Conservation (phyloP, 1,140 invertebrate genomes). For the Zaprionus africanus region DNA sequence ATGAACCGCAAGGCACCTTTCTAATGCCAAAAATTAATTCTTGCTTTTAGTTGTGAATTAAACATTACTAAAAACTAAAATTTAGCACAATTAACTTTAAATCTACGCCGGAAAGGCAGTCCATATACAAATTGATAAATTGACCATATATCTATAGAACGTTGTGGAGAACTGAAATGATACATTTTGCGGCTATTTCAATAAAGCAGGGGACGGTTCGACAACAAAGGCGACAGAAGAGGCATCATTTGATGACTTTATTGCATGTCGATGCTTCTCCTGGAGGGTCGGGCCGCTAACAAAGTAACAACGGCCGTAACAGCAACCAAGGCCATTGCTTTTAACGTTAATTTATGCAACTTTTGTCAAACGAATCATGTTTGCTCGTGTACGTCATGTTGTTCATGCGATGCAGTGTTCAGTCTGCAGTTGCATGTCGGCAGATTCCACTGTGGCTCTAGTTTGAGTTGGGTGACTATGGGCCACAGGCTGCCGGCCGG, state of each 20-base stretch:
- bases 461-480: slow-evolving; percentile 22
- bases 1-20: too few species aligned
- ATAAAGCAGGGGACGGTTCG: slow-evolving; percentile 20
- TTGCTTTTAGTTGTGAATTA: not conserved
- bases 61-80: not conserved
- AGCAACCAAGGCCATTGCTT: slow-evolving; percentile 65
- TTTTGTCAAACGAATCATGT: slow-evolving; percentile 70
- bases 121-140: slow-evolving; percentile 23
- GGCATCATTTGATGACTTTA: slow-evolving; percentile 76
- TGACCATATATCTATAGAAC: slow-evolving; percentile 33
- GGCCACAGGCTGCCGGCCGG: not conserved
- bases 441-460: slow-evolving; percentile 20
- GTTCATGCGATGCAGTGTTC: slow-evolving; percentile 43
- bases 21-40: too few species aligned
- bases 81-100: not conserved
- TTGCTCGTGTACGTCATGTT: slow-evolving; percentile 46
- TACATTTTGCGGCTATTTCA: slow-evolving; percentile 29
- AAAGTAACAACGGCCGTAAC: slow-evolving; percentile 65
- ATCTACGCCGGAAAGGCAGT: not conserved
- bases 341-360: slow-evolving; percentile 82
- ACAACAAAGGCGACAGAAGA: slow-evolving; percentile 43
- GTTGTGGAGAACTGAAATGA: slow-evolving; percentile 45
- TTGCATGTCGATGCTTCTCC: slow-evolving; percentile 61
- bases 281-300: slow-evolving; percentile 50
- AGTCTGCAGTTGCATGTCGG: not conserved